Conservation (phyloP, 2,113 vertebrate genomes). For the Eretmodus cyanostictus region DNA sequence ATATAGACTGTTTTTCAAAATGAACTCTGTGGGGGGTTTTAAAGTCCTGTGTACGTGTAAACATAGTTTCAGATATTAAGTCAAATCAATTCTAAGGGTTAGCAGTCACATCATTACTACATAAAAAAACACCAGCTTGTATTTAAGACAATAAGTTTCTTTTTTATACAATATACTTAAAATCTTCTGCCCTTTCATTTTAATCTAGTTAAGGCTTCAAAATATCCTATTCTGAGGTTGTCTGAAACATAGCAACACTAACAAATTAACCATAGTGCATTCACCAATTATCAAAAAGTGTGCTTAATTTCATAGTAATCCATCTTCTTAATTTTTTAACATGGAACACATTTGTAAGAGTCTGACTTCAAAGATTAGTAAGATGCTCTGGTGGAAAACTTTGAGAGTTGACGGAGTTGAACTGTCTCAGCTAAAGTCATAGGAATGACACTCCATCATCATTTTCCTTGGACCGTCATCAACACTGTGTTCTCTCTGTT, state of each 20-base stretch:
- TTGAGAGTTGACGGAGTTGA: not conserved
- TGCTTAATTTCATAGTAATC: not conserved
- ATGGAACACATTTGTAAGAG: not conserved
- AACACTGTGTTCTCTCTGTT: not conserved
- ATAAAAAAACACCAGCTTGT: not conserved
- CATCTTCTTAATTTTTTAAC: not conserved
- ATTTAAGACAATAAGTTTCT: not conserved
- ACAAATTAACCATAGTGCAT: not conserved
- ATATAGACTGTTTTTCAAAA: not conserved
- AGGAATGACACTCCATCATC: not conserved
- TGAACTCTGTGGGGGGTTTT: accelerated
- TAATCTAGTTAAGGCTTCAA: not conserved
- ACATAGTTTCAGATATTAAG: not conserved
- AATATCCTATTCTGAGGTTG: not conserved
- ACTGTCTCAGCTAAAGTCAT: not conserved
- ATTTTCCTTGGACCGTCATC: not conserved
- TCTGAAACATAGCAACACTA: not conserved
- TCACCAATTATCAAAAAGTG: not conserved
- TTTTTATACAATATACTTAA: not conserved
- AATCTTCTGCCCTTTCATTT: not conserved
- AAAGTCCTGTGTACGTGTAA: not conserved
- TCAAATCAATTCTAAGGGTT: not conserved
- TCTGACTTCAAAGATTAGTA: not conserved
- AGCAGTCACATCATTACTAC: not conserved
- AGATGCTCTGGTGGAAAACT: not conserved